Evolutionary conservation across 2,113 vertebrate species (phyloP).

Genomic region (Hipposideros armiger): DNA sequence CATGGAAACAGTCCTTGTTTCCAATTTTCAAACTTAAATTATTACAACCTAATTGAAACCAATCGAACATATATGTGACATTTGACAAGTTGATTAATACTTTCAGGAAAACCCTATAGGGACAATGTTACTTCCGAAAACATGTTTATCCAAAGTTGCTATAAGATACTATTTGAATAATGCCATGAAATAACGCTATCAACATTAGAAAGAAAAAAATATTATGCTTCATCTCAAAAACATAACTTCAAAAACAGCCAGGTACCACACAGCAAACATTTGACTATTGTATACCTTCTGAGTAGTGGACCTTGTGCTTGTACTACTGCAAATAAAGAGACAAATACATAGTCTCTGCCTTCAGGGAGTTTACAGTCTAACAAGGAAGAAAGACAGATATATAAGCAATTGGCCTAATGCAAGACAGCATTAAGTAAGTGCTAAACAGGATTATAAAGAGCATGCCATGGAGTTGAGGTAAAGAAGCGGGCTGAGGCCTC

Average conservation of each 20-base stretch:
- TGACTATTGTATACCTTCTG: not conserved
- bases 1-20: not conserved
- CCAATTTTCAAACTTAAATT: not conserved
- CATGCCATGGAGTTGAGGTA: not conserved
- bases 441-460: not conserved
- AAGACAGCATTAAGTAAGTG: not conserved
- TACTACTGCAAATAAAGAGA: not conserved
- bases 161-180: not conserved
- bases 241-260: not conserved
- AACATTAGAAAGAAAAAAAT: not conserved
- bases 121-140: constrained; percentile 31
- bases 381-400: not conserved
- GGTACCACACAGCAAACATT: not conserved
- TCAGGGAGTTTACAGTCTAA: not conserved
- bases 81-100: not conserved
- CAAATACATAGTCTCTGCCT: not conserved
- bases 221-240: not conserved
- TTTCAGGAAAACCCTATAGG: not conserved
- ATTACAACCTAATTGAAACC: not conserved
- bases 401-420: not conserved
- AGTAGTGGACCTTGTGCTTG: not conserved
- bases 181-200: not conserved
- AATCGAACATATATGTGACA: constrained; percentile 13
- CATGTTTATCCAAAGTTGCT: not conserved
- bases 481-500: not conserved